Percentiles rank a stretch among this genome's conserved stretches.
Conservation (phyloP, 2,113 vertebrate genomes). For the Mellivora capensis region DNA sequence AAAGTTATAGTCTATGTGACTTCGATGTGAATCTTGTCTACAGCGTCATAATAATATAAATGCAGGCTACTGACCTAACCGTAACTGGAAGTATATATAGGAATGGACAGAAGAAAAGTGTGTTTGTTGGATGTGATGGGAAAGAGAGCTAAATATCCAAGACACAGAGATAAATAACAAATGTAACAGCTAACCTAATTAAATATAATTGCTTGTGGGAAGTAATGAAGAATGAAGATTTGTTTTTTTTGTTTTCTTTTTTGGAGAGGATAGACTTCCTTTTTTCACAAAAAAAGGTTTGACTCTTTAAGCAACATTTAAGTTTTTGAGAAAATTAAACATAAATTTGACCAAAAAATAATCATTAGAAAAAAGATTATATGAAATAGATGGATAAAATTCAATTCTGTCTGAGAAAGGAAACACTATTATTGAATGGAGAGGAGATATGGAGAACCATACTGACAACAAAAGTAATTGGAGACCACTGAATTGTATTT, state of each 20-base stretch:
- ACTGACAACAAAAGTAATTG: neutral
- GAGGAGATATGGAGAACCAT: neutral
- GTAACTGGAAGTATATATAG: neutral
- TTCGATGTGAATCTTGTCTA: neutral
- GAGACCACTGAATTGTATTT: neutral
- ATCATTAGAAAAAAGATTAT: neutral
- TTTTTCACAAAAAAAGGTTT: neutral
- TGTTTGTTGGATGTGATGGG: neutral
- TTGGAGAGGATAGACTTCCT: rapidly evolving
- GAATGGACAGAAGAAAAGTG: neutral
- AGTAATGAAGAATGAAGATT: neutral
- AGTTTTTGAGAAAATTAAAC: neutral
- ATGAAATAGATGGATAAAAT: neutral
- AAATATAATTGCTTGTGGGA: neutral
- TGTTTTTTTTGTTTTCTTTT: neutral
- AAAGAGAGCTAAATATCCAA: neutral
- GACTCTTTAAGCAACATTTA: neutral
- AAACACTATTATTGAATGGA: neutral
- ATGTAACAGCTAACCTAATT: neutral
- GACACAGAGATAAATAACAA: neutral
- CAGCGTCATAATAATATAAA: neutral
- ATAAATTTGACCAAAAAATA: neutral
- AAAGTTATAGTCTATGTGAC: neutral
- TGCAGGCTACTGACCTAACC: neutral
- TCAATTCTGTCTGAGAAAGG: neutral